These are phyloP conservation scores for Manis pentadactyla DNA, from an alignment of 2,797 vertebrate genomes.

Conservation along the genomic window DNA sequence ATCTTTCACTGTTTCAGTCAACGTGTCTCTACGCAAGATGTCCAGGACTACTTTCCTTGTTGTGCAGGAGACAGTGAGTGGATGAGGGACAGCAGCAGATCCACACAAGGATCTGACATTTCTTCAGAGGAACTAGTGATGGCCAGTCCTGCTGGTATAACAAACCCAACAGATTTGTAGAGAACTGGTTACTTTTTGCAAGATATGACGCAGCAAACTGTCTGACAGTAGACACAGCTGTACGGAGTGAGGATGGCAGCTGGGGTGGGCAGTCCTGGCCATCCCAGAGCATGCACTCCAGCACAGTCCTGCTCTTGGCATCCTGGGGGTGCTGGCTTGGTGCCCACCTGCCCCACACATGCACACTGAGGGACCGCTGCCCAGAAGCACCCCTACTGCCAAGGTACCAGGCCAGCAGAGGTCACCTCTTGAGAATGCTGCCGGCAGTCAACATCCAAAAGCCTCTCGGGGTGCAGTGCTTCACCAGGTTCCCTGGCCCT, in stretches of 20 bases:
- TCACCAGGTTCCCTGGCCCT: neutral
- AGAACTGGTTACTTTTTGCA: neutral
- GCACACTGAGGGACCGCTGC: neutral
- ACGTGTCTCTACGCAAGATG: neutral
- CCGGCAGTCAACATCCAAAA: neutral
- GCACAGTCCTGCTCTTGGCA: neutral
- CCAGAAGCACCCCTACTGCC: neutral
- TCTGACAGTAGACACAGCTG: too few relatives aligned
- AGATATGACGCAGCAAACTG: neutral
- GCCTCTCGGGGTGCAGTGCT: neutral
- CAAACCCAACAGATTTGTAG: too few relatives aligned
- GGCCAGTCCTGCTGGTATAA: too few relatives aligned
- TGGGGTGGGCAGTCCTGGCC: neutral
- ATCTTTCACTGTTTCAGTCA: neutral
- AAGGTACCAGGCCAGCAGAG: neutral
- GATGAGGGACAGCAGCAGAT: neutral
- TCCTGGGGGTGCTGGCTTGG: rapidly evolving
- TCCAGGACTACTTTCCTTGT: neutral
- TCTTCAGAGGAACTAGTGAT: neutral
- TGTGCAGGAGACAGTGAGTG: neutral
- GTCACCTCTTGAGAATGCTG: neutral
- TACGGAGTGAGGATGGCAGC: neutral
- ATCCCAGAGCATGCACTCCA: rapidly evolving
- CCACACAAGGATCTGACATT: rapidly evolving
- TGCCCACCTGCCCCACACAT: too few relatives aligned